These are phyloP conservation scores for Crypturellus undulatus DNA, from an alignment of 2,113 vertebrate genomes.

Conservation along the genomic window DNA sequence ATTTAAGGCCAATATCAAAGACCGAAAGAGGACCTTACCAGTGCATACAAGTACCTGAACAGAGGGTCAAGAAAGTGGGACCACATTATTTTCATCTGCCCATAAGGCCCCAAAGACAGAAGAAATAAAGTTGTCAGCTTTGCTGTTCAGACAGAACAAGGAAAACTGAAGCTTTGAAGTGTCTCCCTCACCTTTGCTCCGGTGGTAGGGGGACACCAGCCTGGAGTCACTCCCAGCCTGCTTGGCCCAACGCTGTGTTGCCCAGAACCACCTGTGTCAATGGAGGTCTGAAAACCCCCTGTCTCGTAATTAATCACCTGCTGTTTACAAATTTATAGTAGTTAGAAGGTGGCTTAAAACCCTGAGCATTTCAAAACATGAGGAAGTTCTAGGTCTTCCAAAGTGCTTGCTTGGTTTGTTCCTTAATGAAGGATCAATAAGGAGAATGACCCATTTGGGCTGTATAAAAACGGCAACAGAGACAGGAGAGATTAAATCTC, in stretches of 20 bases:
- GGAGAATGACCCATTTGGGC: neutral
- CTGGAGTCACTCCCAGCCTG: neutral
- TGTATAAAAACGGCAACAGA: neutral
- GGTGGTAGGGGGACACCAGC: neutral
- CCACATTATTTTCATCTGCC: no score
- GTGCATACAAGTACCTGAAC: no score
- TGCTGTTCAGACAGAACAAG: neutral
- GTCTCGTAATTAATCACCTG: no score
- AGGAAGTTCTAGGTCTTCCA: no score
- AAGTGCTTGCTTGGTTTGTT: neutral
- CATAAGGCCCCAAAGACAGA: neutral
- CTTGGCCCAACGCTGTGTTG: no score
- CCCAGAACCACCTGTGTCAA: no score
- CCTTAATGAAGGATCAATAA: neutral
- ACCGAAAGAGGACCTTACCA: no score
- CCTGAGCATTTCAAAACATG: no score
- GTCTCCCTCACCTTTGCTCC: neutral
- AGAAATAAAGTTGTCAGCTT: neutral
- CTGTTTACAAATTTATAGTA: no score
- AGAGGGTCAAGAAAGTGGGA: no score
- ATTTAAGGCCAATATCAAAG: neutral
- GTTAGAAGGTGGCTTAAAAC: no score
- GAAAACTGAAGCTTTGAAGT: rapidly evolving
- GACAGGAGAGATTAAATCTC: neutral
- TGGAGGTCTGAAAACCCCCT: no score